Conservation (phyloP, 2,797 vertebrate genomes). For the Lepidocolaptes lacrymiger region DNA sequence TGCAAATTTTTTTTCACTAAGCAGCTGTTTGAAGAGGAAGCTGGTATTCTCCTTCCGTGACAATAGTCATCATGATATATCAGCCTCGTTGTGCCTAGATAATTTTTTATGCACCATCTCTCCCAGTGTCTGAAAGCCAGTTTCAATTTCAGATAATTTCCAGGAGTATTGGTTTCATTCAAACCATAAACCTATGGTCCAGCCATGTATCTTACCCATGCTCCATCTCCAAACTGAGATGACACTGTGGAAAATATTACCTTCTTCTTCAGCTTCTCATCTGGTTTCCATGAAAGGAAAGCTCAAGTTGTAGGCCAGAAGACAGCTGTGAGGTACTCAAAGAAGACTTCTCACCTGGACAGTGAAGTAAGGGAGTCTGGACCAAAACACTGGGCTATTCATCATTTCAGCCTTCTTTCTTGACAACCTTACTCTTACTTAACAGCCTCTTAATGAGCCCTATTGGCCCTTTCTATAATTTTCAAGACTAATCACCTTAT, state of each 20-base stretch:
- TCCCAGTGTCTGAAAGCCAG: background rate
- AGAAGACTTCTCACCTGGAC: background rate
- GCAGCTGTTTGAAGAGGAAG: background rate
- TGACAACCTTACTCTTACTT: background rate
- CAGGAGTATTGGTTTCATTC: background rate
- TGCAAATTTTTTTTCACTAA: background rate
- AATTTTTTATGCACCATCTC: background rate
- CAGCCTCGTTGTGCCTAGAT: background rate
- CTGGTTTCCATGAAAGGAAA: background rate
- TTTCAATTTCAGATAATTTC: background rate
- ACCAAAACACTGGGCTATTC: background rate
- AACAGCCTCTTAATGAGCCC: background rate
- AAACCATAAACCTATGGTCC: background rate
- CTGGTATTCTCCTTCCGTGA: background rate
- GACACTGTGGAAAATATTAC: background rate
- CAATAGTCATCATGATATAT: background rate
- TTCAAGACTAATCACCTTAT: background rate
- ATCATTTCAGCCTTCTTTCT: background rate
- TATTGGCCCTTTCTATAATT: fast-evolving
- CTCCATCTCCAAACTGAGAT: background rate
- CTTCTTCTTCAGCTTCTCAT: background rate
- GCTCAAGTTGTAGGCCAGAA: background rate
- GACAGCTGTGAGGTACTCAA: background rate
- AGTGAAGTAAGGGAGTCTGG: background rate
- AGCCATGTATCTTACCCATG: background rate